Percentiles rank a stretch among this genome's conserved stretches.
Evolutionary conservation across 2,113 vertebrate species (phyloP).

Genomic region (Phocoena phocoena): DNA sequence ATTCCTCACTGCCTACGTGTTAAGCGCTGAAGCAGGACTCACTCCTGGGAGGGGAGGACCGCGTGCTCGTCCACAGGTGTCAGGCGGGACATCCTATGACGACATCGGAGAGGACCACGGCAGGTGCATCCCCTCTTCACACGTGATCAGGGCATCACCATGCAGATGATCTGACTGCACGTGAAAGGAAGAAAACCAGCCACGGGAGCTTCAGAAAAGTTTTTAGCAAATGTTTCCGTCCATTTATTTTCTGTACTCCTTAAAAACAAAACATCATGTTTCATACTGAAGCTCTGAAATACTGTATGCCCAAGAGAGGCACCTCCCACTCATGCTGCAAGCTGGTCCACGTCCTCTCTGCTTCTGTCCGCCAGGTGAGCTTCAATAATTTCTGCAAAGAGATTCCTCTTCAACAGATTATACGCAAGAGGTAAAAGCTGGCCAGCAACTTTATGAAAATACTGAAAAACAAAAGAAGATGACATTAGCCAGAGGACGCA

Average conservation of each 20-base stretch:
- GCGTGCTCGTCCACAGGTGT: neutral
- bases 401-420: constrained; percentile 90
- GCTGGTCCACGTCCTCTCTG: constrained; percentile 88
- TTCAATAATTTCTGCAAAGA: constrained; percentile 94
- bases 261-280: constrained; percentile 39
- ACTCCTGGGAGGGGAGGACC: neutral
- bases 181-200: neutral
- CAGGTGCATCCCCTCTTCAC: neutral
- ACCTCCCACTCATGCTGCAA: constrained; percentile 81
- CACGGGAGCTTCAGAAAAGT: neutral
- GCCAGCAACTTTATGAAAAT: constrained; percentile 95
- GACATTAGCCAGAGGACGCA: neutral
- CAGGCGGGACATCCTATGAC: neutral
- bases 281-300: neutral
- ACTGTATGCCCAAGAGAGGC: neutral
- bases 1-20: neutral
- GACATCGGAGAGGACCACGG: neutral
- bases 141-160: neutral
- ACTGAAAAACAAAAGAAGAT: constrained; percentile 83
- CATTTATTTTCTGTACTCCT: constrained; percentile 60
- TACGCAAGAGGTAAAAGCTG: constrained; percentile 96
- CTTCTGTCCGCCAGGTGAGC: constrained; percentile 89
- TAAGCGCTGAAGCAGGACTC: neutral
- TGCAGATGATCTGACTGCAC: neutral
- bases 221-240: constrained; percentile 54